Evolutionary conservation across 1,140 invertebrate species (phyloP).

Genomic region (Cotesia vestalis): DNA sequence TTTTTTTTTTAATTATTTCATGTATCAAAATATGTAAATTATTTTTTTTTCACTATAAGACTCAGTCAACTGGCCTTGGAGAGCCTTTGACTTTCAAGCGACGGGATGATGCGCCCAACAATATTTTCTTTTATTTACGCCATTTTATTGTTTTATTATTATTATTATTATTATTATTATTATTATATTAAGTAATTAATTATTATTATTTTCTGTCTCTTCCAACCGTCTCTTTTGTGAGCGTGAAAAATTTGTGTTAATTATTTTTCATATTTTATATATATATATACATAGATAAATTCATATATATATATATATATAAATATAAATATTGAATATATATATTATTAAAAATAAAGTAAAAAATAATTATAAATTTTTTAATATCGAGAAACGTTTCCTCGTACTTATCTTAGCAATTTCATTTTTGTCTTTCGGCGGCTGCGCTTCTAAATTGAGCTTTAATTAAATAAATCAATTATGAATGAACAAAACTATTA

Average conservation of each 20-base stretch:
- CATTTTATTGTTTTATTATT: constrained; percentile 11
- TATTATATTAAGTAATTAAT: background rate
- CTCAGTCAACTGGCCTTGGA: constrained; percentile 39
- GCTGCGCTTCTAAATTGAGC: constrained; percentile 22
- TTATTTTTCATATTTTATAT: constrained; percentile 19
- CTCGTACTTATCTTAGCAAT: background rate
- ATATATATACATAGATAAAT: too few species aligned
- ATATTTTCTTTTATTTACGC: background rate
- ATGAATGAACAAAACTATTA: background rate
- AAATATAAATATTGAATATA: too few species aligned
- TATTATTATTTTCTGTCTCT: background rate
- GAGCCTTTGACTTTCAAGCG: constrained; percentile 34
- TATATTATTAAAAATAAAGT: too few species aligned
- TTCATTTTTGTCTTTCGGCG: constrained; percentile 7
- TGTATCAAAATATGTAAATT: constrained; percentile 56
- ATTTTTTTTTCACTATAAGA: constrained; percentile 55
- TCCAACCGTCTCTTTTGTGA: background rate
- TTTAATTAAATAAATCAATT: constrained; percentile 9
- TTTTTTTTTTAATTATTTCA: constrained; percentile 45
- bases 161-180: constrained; percentile 12
- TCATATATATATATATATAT: too few species aligned
- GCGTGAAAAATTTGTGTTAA: constrained; percentile 2
- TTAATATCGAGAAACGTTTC: background rate
- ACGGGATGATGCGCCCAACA: constrained; percentile 47
- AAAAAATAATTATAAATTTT: too few species aligned